Conservation (phyloP, 2,797 vertebrate species). For the Macrochelys suwanniensis region DNA sequence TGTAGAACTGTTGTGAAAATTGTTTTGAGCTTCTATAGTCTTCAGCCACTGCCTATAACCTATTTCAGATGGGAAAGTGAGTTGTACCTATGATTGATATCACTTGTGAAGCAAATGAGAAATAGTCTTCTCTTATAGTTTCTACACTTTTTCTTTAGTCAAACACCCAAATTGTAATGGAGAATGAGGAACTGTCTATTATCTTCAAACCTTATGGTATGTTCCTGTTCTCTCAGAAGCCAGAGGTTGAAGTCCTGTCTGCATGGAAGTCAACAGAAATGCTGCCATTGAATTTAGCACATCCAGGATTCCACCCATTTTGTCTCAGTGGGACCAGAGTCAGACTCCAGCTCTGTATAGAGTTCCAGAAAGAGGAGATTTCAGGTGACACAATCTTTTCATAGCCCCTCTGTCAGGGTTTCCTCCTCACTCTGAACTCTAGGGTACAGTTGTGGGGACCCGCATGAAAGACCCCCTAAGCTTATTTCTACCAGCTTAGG, state of each 20-base stretch:
- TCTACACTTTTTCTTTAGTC: slow-evolving; percentile 1
- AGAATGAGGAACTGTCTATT: not conserved
- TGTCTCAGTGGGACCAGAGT: not conserved
- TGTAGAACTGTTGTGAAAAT: slow-evolving; percentile 47
- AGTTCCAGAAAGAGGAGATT: not conserved
- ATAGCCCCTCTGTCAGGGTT: not conserved
- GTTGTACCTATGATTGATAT: slow-evolving; percentile 29
- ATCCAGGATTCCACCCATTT: not conserved
- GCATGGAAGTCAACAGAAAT: not conserved
- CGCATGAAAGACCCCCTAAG: too few species aligned
- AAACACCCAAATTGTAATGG: not conserved
- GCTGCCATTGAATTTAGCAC: not conserved
- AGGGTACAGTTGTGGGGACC: too few species aligned
- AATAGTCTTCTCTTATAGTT: not conserved
- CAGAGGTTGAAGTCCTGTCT: not conserved
- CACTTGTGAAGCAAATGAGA: slow-evolving; percentile 22
- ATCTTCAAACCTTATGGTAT: not conserved
- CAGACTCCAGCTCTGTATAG: not conserved
- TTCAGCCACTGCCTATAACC: slow-evolving; percentile 35
- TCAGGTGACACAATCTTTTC: not conserved
- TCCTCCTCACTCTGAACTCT: too few species aligned
- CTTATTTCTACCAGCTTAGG: too few species aligned
- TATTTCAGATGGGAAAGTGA: slow-evolving; percentile 34
- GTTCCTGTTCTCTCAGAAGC: not conserved
- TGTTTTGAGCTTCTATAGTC: slow-evolving; percentile 44